phyloP scores from a whole-genome alignment of 1,140 invertebrate species.

The Steinernema khuongi region DNA sequence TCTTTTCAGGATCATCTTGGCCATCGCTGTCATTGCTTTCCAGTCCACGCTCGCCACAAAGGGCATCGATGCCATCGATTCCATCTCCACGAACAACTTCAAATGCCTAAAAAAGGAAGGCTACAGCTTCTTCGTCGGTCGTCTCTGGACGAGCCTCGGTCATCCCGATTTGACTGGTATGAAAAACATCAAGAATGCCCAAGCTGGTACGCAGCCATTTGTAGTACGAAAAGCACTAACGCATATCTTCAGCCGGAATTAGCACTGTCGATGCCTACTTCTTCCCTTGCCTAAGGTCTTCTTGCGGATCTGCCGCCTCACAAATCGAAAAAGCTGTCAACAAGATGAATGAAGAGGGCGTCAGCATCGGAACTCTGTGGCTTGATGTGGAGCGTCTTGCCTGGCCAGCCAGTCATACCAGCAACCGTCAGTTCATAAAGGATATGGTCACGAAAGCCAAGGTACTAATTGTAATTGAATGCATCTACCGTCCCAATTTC shows the following conservation, averaged over 20 bases:
- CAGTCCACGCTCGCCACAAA: background rate
- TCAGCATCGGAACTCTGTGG: conserved; percentile 29
- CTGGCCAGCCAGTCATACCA: conserved; percentile 29
- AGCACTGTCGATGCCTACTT: conserved; percentile 33
- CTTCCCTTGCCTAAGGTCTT: conserved; percentile 28
- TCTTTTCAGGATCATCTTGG: background rate
- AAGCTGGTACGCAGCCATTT: conserved; percentile 28
- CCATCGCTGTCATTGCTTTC: background rate
- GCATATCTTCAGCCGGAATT: conserved; percentile 21
- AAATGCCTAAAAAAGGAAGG: conserved; percentile 30
- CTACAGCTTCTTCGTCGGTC: conserved; percentile 40
- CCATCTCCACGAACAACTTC: conserved; percentile 17
- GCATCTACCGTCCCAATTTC: background rate
- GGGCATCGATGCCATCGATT: background rate
- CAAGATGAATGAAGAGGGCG: conserved; percentile 19
- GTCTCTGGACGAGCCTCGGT: conserved; percentile 30
- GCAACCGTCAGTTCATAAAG: conserved; percentile 30
- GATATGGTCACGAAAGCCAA: conserved; percentile 18
- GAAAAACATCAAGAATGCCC: conserved; percentile 36
- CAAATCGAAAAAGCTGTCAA: conserved; percentile 29
- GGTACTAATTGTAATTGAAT: background rate
- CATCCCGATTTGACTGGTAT: conserved; percentile 31
- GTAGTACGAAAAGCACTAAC: background rate
- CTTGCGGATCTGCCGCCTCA: conserved; percentile 25
- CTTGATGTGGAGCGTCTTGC: conserved; percentile 31